Evolutionary conservation across 64 coral and sea anemone species (phyloP).

Genomic region (Porites lutea): DNA sequence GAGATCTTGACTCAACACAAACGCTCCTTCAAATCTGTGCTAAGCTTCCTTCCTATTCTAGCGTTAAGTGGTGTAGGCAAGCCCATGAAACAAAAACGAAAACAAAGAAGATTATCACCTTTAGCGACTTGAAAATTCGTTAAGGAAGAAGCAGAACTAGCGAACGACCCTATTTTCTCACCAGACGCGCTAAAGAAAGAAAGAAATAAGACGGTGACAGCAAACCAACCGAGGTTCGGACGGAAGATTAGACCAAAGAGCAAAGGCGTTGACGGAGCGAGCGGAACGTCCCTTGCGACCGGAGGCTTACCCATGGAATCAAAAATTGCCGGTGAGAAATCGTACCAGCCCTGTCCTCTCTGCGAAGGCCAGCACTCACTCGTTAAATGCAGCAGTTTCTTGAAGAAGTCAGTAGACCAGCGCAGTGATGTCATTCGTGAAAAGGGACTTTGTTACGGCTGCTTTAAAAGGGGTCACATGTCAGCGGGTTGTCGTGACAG

Average conservation of each 20-base stretch:
- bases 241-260: not conserved
- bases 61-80: conserved; percentile 56
- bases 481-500: not conserved
- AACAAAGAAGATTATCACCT: not conserved
- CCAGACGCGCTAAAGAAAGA: not conserved
- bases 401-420: conserved; percentile 8
- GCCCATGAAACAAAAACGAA: conserved; percentile 29
- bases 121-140: not conserved
- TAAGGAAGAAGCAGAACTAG: not conserved
- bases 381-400: conserved; percentile 34
- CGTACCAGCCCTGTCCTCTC: conserved; percentile 25
- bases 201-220: too few relatives aligned
- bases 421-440: not conserved
- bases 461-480: conserved; percentile 43
- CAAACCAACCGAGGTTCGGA: not conserved
- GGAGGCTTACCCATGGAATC: not conserved
- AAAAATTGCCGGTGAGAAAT: not conserved
- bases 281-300: too few relatives aligned
- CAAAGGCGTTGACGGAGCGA: not conserved
- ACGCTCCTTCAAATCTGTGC: not conserved
- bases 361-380: conserved; percentile 44
- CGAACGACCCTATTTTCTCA: not conserved
- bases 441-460: conserved; percentile 54
- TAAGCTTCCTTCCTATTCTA: conserved; percentile 20
- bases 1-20: conserved; percentile 10